Evolutionary conservation across 2,888 invertebrate species (phyloP).

Genomic region (Ptychoptera contaminata): DNA sequence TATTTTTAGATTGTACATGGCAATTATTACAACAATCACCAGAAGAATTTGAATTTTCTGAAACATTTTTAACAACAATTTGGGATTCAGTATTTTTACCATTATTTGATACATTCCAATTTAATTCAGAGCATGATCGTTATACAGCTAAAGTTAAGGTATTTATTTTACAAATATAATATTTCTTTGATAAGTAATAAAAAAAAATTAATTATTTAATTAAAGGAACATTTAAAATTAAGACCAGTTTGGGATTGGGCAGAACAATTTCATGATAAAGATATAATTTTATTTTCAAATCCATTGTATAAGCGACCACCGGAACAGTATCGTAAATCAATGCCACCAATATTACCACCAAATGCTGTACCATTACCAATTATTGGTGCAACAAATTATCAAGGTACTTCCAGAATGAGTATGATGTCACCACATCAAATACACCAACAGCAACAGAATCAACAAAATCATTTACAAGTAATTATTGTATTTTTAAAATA

Average conservation of each 20-base stretch:
- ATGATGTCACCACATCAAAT: neutral
- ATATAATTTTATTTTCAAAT: slow-evolving; percentile 69
- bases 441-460: neutral
- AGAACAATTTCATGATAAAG: slow-evolving; percentile 68
- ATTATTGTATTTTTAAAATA: neutral
- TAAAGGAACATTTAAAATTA: slow-evolving; percentile 37
- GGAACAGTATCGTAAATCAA: slow-evolving; percentile 20
- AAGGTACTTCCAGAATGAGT: no score
- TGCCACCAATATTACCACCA: slow-evolving; percentile 19
- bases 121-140: slow-evolving; percentile 69
- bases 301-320: slow-evolving; percentile 47
- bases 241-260: slow-evolving; percentile 85
- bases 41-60: slow-evolving; percentile 77
- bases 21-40: slow-evolving; percentile 82
- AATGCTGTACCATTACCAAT: slow-evolving; percentile 16
- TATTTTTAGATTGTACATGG: slow-evolving; percentile 90
- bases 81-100: slow-evolving; percentile 85
- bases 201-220: no score
- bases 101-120: slow-evolving; percentile 84
- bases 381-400: neutral
- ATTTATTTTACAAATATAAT: no score
- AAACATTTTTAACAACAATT: slow-evolving; percentile 78
- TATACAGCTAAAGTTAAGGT: slow-evolving; percentile 38
- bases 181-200: no score
- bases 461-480: neutral